These are phyloP conservation scores for Phalera bucephala DNA, from an alignment of 2,888 invertebrate species.

Conservation along the genomic window DNA sequence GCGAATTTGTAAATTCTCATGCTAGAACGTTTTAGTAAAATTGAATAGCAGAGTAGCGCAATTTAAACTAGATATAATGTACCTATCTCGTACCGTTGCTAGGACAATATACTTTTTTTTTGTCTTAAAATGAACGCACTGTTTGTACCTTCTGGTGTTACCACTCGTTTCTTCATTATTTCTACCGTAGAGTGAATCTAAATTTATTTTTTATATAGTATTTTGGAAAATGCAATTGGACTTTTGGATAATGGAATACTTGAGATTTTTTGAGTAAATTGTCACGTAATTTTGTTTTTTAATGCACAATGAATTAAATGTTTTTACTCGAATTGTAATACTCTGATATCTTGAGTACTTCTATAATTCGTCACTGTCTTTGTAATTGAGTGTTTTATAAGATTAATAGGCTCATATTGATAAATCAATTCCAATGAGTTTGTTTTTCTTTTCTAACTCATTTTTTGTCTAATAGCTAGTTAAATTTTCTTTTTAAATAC, in stretches of 20 bases:
- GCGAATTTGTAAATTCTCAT: slow-evolving; percentile 56
- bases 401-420: too few species aligned
- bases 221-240: slow-evolving; percentile 24
- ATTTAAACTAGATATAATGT: slow-evolving; percentile 72
- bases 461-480: too few species aligned
- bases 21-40: slow-evolving; percentile 70
- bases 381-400: too few species aligned
- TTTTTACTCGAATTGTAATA: too few species aligned
- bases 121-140: slow-evolving; percentile 62
- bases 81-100: slow-evolving; percentile 73
- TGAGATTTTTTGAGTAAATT: slow-evolving; percentile 21
- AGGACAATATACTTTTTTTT: slow-evolving; percentile 72
- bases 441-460: too few species aligned
- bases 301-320: too few species aligned
- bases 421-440: too few species aligned
- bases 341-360: too few species aligned
- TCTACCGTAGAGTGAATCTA: slow-evolving; percentile 54
- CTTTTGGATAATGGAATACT: slow-evolving; percentile 15
- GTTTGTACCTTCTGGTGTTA: slow-evolving; percentile 51
- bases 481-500: too few species aligned
- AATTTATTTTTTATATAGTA: slow-evolving; percentile 61
- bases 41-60: slow-evolving; percentile 78
- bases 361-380: too few species aligned
- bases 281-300: slow-evolving; percentile 17
- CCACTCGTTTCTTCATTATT: slow-evolving; percentile 44